Conservation (phyloP, 1,140 invertebrate genomes). For the Rhynchophorus ferrugineus region DNA sequence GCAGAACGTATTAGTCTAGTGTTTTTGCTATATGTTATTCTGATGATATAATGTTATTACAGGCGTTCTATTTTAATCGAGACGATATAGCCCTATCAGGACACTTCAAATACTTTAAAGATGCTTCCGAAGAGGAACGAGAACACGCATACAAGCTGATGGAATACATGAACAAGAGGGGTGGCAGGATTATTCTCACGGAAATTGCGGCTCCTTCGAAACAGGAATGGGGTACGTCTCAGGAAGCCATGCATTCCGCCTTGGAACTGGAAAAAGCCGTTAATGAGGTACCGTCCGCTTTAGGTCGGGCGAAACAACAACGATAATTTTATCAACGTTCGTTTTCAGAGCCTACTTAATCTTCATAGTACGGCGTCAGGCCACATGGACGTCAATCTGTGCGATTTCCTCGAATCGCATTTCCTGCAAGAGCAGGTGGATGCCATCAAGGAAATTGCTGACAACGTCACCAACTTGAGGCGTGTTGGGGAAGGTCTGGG, state of each 20-base stretch:
- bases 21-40: too few species aligned
- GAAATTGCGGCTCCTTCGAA: constrained; percentile 53
- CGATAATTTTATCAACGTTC: constrained; percentile 3
- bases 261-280: constrained; percentile 70
- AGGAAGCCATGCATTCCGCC: constrained; percentile 64
- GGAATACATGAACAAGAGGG: constrained; percentile 74
- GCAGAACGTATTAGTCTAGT: too few species aligned
- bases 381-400: constrained; percentile 62
- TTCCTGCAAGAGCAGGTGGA: constrained; percentile 72
- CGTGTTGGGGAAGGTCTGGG: constrained; percentile 65
- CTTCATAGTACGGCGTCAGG: constrained; percentile 57
- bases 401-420: constrained; percentile 64
- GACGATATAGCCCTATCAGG: constrained; percentile 72
- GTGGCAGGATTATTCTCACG: constrained; percentile 56
- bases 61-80: constrained; percentile 73
- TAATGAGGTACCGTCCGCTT: constrained; percentile 50
- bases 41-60: constrained; percentile 9
- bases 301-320: too few species aligned
- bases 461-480: constrained; percentile 63
- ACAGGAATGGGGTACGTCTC: constrained; percentile 54
- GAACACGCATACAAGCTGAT: constrained; percentile 69
- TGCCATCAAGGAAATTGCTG: constrained; percentile 63
- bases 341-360: constrained; percentile 53
- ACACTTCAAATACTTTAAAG: constrained; percentile 62
- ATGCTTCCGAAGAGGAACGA: constrained; percentile 66